Percentiles rank a stretch among this genome's conserved stretches.
phyloP scores from a whole-genome alignment of 2,113 vertebrate species.

The Argyrosomus japonicus region DNA sequence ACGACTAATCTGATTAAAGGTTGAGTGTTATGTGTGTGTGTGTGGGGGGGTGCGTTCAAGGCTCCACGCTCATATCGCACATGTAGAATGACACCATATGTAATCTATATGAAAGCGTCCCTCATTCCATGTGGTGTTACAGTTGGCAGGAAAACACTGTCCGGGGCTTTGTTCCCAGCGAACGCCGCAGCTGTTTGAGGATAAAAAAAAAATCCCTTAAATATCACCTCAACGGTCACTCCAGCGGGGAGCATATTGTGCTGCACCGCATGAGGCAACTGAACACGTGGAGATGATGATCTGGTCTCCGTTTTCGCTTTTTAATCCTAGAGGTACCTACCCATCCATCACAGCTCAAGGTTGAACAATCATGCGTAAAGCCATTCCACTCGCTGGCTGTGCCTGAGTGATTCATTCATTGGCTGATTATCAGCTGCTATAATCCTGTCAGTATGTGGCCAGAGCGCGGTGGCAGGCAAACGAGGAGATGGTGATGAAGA shows the following conservation, averaged over 20 bases:
- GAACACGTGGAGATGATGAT: constrained; percentile 34
- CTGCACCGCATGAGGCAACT: constrained; percentile 10
- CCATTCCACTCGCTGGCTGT: constrained; percentile 26
- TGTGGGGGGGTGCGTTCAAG: not conserved
- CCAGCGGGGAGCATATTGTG: constrained; percentile 13
- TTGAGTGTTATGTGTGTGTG: constrained; percentile 17
- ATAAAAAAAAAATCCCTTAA: constrained; percentile 25
- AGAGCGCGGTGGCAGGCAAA: constrained; percentile 17
- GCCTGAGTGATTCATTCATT: constrained; percentile 55
- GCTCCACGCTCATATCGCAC: not conserved
- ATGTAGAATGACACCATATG: constrained; percentile 12
- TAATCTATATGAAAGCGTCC: constrained; percentile 15
- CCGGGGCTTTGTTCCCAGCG: constrained; percentile 16
- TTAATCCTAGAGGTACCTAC: constrained; percentile 1
- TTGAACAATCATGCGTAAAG: constrained; percentile 34
- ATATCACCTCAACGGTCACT: constrained; percentile 43
- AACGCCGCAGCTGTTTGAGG: constrained; percentile 34
- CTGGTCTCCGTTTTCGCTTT: not conserved
- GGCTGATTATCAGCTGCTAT: constrained; percentile 57
- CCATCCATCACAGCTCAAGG: constrained; percentile 52
- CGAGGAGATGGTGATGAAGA: constrained; percentile 33
- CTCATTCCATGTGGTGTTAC: constrained; percentile 13
- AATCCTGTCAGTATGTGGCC: constrained; percentile 46
- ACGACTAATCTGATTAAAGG: constrained; percentile 54
- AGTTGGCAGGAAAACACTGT: constrained; percentile 33